A percentile compares a stretch with the other conserved stretches of the same genome.
phyloP scores from a whole-genome alignment of 2,797 vertebrate genomes.

The Dallia pectoralis region DNA sequence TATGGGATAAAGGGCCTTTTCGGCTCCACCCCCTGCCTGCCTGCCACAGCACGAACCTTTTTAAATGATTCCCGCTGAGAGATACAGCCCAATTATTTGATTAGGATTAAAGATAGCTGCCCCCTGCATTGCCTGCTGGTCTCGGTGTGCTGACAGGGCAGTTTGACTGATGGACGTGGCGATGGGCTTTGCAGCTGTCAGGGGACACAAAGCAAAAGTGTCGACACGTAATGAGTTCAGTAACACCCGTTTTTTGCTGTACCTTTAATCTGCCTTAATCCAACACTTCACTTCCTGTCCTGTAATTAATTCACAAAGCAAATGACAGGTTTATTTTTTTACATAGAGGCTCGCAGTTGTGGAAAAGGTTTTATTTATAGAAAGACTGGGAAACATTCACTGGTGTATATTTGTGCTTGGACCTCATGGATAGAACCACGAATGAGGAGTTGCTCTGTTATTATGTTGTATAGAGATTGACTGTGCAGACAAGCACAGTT shows the following conservation, averaged over 20 bases:
- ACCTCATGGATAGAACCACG: not conserved
- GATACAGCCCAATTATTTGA: constrained; percentile 66
- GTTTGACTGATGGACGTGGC: constrained; percentile 36
- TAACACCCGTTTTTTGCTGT: constrained; percentile 10
- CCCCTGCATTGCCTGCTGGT: constrained; percentile 52
- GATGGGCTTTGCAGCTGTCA: constrained; percentile 21
- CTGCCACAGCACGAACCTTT: constrained; percentile 21
- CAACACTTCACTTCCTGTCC: not conserved
- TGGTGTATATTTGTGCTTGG: not conserved
- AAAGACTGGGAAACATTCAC: not conserved
- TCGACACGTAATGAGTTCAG: constrained; percentile 14
- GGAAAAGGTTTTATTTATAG: not conserved
- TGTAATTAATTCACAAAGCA: not conserved
- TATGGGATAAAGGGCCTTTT: constrained; percentile 54
- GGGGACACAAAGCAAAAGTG: constrained; percentile 1
- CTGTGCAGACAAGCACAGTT: not conserved
- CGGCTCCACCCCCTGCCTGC: constrained; percentile 35
- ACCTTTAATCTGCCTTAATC: constrained; percentile 18
- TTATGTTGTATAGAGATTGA: not conserved
- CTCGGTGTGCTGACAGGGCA: constrained; percentile 56
- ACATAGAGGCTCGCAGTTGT: not conserved
- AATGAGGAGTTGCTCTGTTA: not conserved
- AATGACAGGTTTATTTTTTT: not conserved
- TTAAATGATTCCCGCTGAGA: constrained; percentile 59
- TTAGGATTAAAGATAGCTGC: constrained; percentile 62